Evolutionary conservation across 2,888 invertebrate species (phyloP).

Genomic region (Elegia similella): DNA sequence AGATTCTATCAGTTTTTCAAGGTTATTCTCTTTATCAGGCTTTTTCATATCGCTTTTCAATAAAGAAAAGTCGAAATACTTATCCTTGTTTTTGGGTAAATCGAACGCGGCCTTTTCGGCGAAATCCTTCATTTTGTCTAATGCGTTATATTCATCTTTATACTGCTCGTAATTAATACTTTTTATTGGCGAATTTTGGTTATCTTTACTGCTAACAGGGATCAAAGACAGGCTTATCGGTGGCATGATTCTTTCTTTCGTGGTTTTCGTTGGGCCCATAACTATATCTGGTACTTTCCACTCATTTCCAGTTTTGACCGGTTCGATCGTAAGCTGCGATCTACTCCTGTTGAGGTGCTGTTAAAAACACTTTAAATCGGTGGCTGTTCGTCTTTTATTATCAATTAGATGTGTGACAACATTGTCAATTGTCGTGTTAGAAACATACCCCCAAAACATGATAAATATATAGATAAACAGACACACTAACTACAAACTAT

Average conservation of each 20-base stretch:
- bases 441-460: slow-evolving; percentile 43
- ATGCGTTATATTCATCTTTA: slow-evolving; percentile 71
- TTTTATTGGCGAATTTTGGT: slow-evolving; percentile 56
- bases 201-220: slow-evolving; percentile 66
- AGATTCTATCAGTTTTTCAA: slow-evolving; percentile 67
- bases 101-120: slow-evolving; percentile 76
- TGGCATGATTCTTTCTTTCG: slow-evolving; percentile 67
- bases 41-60: slow-evolving; percentile 51
- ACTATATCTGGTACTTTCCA: slow-evolving; percentile 69
- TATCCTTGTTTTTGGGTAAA: slow-evolving; percentile 63
- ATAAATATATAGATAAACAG: slow-evolving; percentile 42
- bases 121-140: slow-evolving; percentile 78
- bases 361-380: slow-evolving; percentile 47
- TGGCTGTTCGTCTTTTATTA: slow-evolving; percentile 58
- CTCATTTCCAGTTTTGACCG: slow-evolving; percentile 54
- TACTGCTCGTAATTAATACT: slow-evolving; percentile 58
- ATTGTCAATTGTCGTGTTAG: slow-evolving; percentile 59
- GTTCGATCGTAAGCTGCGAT: slow-evolving; percentile 74
- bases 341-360: slow-evolving; percentile 80
- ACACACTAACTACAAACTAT: slow-evolving; percentile 66
- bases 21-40: slow-evolving; percentile 59
- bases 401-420: slow-evolving; percentile 79
- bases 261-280: slow-evolving; percentile 57
- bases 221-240: slow-evolving; percentile 74
- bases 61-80: slow-evolving; percentile 54